Evolutionary conservation across 2,888 invertebrate species (phyloP).

Genomic region (Nesidiocoris tenuis): DNA sequence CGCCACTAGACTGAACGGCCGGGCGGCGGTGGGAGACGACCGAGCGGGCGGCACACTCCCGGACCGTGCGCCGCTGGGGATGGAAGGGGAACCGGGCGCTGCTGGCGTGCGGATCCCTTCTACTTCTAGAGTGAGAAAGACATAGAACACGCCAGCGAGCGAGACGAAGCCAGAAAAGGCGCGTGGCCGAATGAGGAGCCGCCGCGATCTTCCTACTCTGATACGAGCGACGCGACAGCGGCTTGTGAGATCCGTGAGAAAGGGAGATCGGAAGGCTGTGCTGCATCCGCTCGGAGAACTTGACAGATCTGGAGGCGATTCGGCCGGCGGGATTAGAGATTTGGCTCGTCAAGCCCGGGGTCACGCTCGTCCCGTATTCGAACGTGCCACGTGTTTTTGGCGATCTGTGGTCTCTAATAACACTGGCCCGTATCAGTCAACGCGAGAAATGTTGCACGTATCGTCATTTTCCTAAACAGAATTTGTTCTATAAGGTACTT

Average conservation of each 20-base stretch:
- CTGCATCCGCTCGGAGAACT: neutral
- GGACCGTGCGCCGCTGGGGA: constrained; percentile 17
- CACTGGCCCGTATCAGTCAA: too few species aligned
- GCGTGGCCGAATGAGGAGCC: neutral
- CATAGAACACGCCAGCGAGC: neutral
- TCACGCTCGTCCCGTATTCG: too few species aligned
- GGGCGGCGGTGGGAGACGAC: neutral
- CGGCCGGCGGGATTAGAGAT: too few species aligned
- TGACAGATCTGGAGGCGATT: constrained; percentile 2
- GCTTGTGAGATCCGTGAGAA: neutral
- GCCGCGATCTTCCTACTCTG: neutral
- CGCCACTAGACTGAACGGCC: constrained; percentile 30
- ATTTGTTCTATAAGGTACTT: too few species aligned
- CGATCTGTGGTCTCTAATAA: too few species aligned
- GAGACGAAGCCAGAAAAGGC: neutral
- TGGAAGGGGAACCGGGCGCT: constrained; percentile 9
- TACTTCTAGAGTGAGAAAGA: neutral
- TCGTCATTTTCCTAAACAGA: too few species aligned
- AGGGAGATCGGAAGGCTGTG: neutral
- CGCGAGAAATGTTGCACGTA: too few species aligned
- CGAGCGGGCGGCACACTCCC: constrained; percentile 37
- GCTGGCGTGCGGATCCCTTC: neutral
- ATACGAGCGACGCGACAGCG: neutral
- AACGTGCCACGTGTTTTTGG: too few species aligned
- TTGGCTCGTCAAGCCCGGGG: too few species aligned